Percentiles rank a stretch among this genome's conserved stretches.
Evolutionary conservation across 2,797 vertebrate genomes (phyloP).

Genomic region (Chiroxiphia lanceolata): DNA sequence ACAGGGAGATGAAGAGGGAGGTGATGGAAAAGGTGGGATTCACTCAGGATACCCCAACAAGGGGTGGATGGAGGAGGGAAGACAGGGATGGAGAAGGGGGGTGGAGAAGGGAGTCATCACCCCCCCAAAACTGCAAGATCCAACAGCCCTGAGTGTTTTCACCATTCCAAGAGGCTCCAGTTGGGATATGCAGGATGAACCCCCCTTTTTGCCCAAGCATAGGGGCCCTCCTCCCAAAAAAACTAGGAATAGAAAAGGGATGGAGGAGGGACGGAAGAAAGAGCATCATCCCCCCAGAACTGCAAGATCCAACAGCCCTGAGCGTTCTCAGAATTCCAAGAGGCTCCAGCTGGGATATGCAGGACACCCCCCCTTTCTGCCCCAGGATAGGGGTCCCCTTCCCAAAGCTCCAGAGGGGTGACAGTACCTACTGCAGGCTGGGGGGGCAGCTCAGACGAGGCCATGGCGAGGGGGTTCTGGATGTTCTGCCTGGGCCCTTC

Average conservation of each 20-base stretch:
- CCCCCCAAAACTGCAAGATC: background rate
- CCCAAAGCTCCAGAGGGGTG: background rate
- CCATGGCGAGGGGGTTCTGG: slow-evolving; percentile 58
- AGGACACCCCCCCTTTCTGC: background rate
- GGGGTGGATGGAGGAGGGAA: too few relatives aligned
- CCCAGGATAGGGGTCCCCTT: background rate
- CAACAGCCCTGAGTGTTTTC: background rate
- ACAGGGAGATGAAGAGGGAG: too few relatives aligned
- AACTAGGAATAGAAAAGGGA: background rate
- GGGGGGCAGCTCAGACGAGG: slow-evolving; percentile 57
- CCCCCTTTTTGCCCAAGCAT: background rate
- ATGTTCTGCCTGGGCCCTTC: slow-evolving; percentile 10
- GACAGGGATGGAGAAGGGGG: too few relatives aligned
- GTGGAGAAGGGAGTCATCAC: background rate
- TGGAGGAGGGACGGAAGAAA: background rate
- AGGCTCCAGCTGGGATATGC: background rate
- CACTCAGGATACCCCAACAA: too few relatives aligned
- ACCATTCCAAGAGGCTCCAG: background rate
- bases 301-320: background rate
- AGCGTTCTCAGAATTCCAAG: accelerated
- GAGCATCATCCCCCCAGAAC: background rate
- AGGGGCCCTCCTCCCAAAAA: background rate
- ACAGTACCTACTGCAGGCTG: slow-evolving; percentile 69
- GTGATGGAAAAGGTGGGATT: background rate
- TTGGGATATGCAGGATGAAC: background rate